A percentile compares a stretch with the other conserved stretches of the same genome.
Conservation (phyloP, 2,113 vertebrate species). For the Aptenodytes forsteri region DNA sequence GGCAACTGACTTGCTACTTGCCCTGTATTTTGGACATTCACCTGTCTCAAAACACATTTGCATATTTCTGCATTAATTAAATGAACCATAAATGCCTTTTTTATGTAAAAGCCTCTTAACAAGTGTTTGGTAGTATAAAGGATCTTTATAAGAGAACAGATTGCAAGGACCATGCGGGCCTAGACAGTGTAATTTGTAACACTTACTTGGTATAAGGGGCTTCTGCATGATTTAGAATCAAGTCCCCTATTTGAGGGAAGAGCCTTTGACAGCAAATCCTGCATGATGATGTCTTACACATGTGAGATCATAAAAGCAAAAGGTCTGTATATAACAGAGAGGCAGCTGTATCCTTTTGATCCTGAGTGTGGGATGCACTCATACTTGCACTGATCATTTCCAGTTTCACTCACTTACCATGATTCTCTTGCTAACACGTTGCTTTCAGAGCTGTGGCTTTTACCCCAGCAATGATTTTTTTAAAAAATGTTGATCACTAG, state of each 20-base stretch:
- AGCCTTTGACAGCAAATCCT: background rate
- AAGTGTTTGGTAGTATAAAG: background rate
- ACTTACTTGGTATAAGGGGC: background rate
- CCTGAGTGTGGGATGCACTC: background rate
- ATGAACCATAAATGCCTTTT: background rate
- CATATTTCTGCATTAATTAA: background rate
- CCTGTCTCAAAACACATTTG: background rate
- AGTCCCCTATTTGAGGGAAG: background rate
- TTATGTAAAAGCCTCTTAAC: background rate
- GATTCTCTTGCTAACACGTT: background rate
- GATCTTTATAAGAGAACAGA: background rate
- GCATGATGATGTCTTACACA: background rate
- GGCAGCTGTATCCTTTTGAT: background rate
- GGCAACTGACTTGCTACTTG: background rate
- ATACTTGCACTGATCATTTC: slow-evolving; percentile 3
- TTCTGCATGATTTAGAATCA: background rate
- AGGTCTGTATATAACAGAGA: background rate
- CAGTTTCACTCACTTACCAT: background rate
- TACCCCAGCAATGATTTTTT: slow-evolving; percentile 18
- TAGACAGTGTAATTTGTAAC: background rate
- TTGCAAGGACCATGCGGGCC: background rate
- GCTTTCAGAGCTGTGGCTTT: slow-evolving; percentile 25
- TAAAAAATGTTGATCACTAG: background rate
- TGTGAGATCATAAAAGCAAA: background rate
- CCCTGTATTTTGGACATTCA: background rate